A percentile compares a stretch with the other conserved stretches of the same genome.
Evolutionary conservation across 2,797 vertebrate genomes (phyloP).

Genomic region (Sebastes kiyomatsui): DNA sequence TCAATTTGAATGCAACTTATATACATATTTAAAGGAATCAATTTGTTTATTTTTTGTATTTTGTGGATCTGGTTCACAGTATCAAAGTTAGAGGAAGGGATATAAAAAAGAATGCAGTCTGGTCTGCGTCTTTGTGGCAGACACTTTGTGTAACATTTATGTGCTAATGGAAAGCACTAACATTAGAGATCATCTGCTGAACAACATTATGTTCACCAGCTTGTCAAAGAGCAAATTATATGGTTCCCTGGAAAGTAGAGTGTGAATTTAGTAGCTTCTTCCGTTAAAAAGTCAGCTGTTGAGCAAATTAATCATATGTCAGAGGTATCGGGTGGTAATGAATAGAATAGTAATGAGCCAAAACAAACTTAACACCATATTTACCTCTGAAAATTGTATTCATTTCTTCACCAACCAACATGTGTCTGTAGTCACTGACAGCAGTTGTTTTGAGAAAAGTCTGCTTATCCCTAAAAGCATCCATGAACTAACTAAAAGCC

Average conservation of each 20-base stretch:
- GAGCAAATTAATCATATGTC: neutral
- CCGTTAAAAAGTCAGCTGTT: neutral
- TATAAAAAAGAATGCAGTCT: neutral
- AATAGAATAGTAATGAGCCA: neutral
- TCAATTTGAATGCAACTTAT: neutral
- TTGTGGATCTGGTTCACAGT: neutral
- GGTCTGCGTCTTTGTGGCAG: neutral
- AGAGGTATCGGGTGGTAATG: neutral
- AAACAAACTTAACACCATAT: neutral
- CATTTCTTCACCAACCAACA: neutral
- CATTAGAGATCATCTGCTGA: neutral
- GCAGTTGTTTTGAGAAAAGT: neutral
- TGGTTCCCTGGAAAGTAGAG: neutral
- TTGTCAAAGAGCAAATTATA: neutral
- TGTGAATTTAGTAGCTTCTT: neutral
- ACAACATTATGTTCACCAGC: neutral
- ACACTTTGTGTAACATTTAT: neutral
- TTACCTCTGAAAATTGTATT: neutral
- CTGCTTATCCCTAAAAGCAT: neutral
- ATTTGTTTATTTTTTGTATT: neutral
- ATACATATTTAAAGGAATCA: neutral
- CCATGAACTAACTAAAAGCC: conserved; percentile 15
- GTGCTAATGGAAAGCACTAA: neutral
- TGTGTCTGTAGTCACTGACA: neutral
- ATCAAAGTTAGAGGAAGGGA: neutral